phyloP scores from a whole-genome alignment of 2,888 invertebrate genomes.

The Dasypolia templi region DNA sequence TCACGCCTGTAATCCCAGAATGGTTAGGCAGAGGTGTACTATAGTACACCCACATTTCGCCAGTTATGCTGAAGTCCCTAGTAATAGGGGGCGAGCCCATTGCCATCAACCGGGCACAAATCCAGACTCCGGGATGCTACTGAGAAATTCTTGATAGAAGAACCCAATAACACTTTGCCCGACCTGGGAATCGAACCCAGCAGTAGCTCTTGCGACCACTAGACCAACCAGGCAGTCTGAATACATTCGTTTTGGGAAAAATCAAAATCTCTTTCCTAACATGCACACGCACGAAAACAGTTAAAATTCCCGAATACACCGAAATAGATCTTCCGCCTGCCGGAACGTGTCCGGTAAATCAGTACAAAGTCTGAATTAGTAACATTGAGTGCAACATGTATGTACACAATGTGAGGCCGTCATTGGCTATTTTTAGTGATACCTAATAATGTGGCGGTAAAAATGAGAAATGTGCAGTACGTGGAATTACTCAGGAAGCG shows the following conservation, averaged over 20 bases:
- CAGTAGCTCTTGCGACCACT: too few relatives aligned
- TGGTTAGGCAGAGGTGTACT: too few relatives aligned
- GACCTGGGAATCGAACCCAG: too few relatives aligned
- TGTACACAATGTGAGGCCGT: conserved; percentile 6
- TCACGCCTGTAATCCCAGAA: too few relatives aligned
- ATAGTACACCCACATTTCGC: too few relatives aligned
- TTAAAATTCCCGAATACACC: conserved; percentile 33
- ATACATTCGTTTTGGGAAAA: background rate
- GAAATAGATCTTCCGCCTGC: conserved; percentile 49
- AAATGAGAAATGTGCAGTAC: conserved; percentile 17
- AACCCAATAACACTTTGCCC: too few relatives aligned
- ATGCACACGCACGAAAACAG: conserved; percentile 27
- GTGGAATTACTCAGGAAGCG: conserved; percentile 15
- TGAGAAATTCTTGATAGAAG: too few relatives aligned
- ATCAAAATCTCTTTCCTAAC: background rate
- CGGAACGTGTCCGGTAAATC: conserved; percentile 36
- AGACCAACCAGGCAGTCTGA: too few relatives aligned
- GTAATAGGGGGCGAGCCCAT: too few relatives aligned
- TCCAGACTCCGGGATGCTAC: too few relatives aligned
- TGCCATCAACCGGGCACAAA: too few relatives aligned
- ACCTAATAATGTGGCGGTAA: conserved; percentile 17
- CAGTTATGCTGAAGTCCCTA: too few relatives aligned
- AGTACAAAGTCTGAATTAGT: conserved; percentile 43
- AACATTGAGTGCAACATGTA: conserved; percentile 35
- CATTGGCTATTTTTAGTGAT: conserved; percentile 17